phyloP scores from a whole-genome alignment of 2,797 vertebrate species.

The Fistularia commersonii region DNA sequence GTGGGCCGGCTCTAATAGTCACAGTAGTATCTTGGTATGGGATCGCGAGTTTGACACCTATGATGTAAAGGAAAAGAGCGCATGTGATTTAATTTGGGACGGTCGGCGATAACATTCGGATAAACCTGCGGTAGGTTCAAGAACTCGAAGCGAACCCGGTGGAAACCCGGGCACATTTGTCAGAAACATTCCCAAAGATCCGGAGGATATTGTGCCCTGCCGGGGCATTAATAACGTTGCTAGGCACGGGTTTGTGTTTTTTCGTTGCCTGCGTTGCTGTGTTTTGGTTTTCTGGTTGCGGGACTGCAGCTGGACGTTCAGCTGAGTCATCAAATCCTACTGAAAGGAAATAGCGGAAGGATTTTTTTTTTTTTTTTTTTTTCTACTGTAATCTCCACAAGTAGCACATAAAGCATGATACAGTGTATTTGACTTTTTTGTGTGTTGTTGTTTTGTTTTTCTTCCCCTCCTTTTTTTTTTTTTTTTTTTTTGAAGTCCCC shows the following conservation, averaged over 20 bases:
- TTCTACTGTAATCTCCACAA: slow-evolving; percentile 21
- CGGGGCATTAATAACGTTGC: slow-evolving; percentile 8
- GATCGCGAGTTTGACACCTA: too few species aligned
- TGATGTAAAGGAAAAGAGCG: too few species aligned
- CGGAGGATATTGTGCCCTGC: too few species aligned
- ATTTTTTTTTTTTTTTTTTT: slow-evolving; percentile 19
- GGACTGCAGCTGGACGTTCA: slow-evolving; percentile 40
- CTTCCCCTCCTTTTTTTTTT: slow-evolving; percentile 6
- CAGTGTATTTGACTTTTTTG: slow-evolving; percentile 6
- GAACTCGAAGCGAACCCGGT: too few species aligned
- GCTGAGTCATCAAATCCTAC: slow-evolving; percentile 53
- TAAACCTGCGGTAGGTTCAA: too few species aligned
- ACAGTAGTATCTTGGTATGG: too few species aligned
- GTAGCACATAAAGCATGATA: slow-evolving; percentile 4
- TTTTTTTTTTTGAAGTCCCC: slow-evolving; percentile 79
- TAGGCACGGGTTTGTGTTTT: slow-evolving; percentile 22
- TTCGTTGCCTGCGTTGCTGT: slow-evolving; percentile 32
- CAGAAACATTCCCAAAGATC: too few species aligned
- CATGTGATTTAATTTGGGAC: too few species aligned
- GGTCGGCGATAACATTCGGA: too few species aligned
- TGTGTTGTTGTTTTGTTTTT: not conserved
- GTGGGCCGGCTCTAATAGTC: too few species aligned
- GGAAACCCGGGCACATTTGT: too few species aligned
- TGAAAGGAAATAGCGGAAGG: slow-evolving; percentile 46
- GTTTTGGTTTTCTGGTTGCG: slow-evolving; percentile 44